Conservation (phyloP, 2,113 vertebrate species). For the Calidris pugnax region DNA sequence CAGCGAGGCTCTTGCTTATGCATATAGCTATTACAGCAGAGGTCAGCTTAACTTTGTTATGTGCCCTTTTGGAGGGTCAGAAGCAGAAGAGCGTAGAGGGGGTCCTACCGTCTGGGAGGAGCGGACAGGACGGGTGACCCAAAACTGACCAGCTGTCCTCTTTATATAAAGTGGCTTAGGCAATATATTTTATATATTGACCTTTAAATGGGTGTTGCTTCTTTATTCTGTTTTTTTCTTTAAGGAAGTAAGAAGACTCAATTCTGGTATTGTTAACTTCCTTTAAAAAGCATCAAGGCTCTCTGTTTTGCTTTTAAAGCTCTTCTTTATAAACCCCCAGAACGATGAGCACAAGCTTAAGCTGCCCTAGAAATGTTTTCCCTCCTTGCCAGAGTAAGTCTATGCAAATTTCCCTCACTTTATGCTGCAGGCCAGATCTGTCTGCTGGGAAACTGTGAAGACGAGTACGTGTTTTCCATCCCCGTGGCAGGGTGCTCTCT, state of each 20-base stretch:
- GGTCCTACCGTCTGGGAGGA: not conserved
- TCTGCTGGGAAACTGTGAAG: not conserved
- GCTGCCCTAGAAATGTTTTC: not conserved
- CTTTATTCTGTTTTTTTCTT: not conserved
- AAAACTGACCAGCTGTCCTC: not conserved
- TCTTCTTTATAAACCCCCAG: not conserved
- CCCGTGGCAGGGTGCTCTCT: rapidly evolving
- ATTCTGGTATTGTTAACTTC: not conserved
- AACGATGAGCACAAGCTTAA: not conserved
- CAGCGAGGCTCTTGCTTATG: not conserved
- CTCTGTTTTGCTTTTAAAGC: not conserved
- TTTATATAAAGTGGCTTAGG: not conserved
- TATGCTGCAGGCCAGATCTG: not conserved
- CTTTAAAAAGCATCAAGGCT: not conserved
- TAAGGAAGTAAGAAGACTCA: not conserved
- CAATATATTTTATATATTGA: not conserved
- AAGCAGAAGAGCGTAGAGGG: not conserved
- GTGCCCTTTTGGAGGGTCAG: not conserved
- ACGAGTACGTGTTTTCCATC: not conserved
- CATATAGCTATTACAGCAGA: not conserved
- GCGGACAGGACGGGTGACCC: not conserved
- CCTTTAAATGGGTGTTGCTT: not conserved
- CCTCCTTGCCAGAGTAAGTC: not conserved
- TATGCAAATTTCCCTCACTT: not conserved
- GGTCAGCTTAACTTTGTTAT: not conserved